phyloP scores from a whole-genome alignment of 2,113 vertebrate genomes.

The Leucoraja erinaceus region DNA sequence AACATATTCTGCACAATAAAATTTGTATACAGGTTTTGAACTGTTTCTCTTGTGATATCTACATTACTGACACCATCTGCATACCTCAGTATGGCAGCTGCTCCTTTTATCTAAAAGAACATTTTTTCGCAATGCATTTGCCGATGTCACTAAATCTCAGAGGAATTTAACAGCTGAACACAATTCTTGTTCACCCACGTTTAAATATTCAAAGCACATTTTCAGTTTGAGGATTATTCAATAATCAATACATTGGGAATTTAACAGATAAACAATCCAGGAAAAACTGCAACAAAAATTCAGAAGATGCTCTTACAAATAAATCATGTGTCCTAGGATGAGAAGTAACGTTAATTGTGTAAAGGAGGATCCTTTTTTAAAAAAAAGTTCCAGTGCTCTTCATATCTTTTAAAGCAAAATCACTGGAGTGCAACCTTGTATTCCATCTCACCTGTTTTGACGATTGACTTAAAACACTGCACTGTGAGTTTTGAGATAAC shows the following conservation, averaged over 20 bases:
- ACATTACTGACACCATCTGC: slow-evolving; percentile 26
- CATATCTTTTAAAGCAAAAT: background rate
- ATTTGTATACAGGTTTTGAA: slow-evolving; percentile 32
- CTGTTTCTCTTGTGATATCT: slow-evolving; percentile 16
- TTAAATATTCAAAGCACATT: slow-evolving; percentile 5
- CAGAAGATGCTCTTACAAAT: background rate
- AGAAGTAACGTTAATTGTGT: background rate
- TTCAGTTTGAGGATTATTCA: background rate
- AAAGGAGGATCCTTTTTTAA: background rate
- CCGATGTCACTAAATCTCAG: background rate
- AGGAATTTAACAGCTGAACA: background rate
- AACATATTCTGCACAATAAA: slow-evolving; percentile 30
- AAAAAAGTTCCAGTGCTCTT: background rate
- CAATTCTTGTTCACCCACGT: background rate
- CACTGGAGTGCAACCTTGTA: background rate
- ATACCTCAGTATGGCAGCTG: slow-evolving; percentile 5
- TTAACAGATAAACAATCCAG: background rate
- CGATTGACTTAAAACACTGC: background rate
- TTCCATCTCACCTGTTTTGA: background rate
- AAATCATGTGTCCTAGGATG: background rate
- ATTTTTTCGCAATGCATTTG: background rate
- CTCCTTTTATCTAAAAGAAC: background rate
- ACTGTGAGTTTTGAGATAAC: background rate
- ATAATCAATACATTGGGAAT: background rate
- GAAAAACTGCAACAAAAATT: background rate